Evolutionary conservation across 2,888 invertebrate species (phyloP).

Genomic region (Lagria hirta): DNA sequence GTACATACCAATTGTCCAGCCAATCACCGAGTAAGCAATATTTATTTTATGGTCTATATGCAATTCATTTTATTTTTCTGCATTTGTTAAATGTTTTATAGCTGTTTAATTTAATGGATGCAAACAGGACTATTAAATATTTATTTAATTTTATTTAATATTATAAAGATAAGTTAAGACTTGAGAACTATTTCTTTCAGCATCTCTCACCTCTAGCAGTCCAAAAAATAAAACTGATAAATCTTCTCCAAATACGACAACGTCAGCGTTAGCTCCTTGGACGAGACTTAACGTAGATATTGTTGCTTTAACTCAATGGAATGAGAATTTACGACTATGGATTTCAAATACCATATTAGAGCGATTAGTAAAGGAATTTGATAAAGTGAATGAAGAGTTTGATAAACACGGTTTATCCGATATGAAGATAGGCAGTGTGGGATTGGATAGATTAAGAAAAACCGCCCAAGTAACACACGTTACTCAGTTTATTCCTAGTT

Average conservation of each 20-base stretch:
- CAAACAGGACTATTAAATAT: not conserved
- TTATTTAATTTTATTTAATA: slow-evolving; percentile 4
- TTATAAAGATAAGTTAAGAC: not conserved
- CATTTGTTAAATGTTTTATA: too few species aligned
- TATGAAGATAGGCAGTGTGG: slow-evolving; percentile 68
- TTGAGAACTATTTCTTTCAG: slow-evolving; percentile 21
- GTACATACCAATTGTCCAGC: slow-evolving; percentile 62
- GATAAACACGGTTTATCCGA: slow-evolving; percentile 69
- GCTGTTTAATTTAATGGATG: too few species aligned
- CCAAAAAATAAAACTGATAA: slow-evolving; percentile 52
- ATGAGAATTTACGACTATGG: slow-evolving; percentile 83
- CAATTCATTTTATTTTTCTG: too few species aligned
- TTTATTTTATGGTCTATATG: too few species aligned
- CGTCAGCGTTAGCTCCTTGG: slow-evolving; percentile 57
- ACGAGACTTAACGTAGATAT: slow-evolving; percentile 66
- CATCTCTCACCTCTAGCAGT: slow-evolving; percentile 42
- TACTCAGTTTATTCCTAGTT: slow-evolving; percentile 59
- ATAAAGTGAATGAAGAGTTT: slow-evolving; percentile 68
- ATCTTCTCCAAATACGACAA: slow-evolving; percentile 53
- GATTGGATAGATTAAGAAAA: slow-evolving; percentile 73
- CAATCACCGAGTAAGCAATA: slow-evolving; percentile 51
- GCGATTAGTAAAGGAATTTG: slow-evolving; percentile 74
- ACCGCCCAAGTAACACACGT: slow-evolving; percentile 63
- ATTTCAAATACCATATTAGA: slow-evolving; percentile 80
- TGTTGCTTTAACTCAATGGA: slow-evolving; percentile 73